Conservation (phyloP, 2,113 vertebrate species). For the Eonycteris spelaea region DNA sequence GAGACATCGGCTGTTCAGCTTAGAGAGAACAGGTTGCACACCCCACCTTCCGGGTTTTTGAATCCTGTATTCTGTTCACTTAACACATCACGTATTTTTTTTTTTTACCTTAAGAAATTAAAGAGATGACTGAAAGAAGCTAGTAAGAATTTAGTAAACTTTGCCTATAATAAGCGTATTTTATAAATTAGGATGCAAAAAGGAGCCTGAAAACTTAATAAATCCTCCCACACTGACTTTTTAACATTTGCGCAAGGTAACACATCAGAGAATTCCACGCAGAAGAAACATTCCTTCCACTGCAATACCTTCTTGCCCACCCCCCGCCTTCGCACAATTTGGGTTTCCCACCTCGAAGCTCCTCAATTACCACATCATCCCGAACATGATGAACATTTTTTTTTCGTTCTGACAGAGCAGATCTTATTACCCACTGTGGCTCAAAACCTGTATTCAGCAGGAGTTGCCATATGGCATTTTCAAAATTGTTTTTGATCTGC, state of each 20-base stretch:
- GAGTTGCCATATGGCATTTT: slow-evolving; percentile 46
- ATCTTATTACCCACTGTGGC: neutral
- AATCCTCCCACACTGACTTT: neutral
- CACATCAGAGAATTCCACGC: neutral
- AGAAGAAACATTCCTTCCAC: neutral
- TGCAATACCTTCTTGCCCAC: too few species aligned
- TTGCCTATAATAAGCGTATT: neutral
- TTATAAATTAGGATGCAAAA: neutral
- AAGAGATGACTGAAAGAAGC: neutral
- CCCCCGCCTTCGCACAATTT: rapidly evolving
- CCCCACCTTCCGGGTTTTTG: rapidly evolving
- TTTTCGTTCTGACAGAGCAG: neutral
- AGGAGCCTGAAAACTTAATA: neutral
- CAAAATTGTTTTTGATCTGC: slow-evolving; percentile 40
- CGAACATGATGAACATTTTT: neutral
- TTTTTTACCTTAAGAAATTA: slow-evolving; percentile 7
- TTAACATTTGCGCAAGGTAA: neutral
- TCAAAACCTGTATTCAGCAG: slow-evolving; percentile 31
- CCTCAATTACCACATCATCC: neutral
- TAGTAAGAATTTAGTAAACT: neutral
- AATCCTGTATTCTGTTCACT: neutral
- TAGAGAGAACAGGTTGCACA: neutral
- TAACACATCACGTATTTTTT: neutral
- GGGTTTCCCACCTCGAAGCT: neutral
- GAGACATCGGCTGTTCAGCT: too few species aligned